These are phyloP conservation scores for Brachypalpus laphriformis DNA, from an alignment of 2,888 invertebrate genomes.

Conservation along the genomic window DNA sequence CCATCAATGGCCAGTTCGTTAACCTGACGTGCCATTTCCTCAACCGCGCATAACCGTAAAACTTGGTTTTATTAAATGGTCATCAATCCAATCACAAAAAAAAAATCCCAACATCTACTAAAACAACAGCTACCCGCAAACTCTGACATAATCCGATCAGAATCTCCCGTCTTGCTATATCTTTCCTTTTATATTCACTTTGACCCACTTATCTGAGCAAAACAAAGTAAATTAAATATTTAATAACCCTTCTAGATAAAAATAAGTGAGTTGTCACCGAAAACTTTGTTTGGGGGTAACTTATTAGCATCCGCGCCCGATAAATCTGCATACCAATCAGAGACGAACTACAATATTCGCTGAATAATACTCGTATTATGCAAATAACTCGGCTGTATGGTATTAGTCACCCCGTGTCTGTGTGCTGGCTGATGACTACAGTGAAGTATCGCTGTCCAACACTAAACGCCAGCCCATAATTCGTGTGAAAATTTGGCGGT, in stretches of 20 bases:
- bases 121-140: slow-evolving; percentile 14
- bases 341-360: slow-evolving; percentile 9
- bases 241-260: slow-evolving; percentile 32
- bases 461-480: slow-evolving; percentile 1
- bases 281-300: not conserved
- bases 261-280: not conserved
- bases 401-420: not conserved
- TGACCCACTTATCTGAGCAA: slow-evolving; percentile 49
- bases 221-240: slow-evolving; percentile 37
- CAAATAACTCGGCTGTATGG: not conserved
- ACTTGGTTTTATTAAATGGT: not conserved
- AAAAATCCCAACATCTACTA: not conserved
- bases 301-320: slow-evolving; percentile 12
- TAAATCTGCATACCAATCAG: slow-evolving; percentile 16
- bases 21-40: slow-evolving; percentile 28
- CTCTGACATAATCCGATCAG: slow-evolving; percentile 47
- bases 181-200: not conserved
- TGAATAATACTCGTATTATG: slow-evolving; percentile 19
- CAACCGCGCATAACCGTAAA: slow-evolving; percentile 25
- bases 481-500: slow-evolving; percentile 34
- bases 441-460: not conserved
- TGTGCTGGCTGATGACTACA: not conserved
- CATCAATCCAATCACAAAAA: slow-evolving; percentile 18
- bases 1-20: slow-evolving; percentile 18
- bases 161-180: slow-evolving; percentile 10